Percentiles rank a stretch among this genome's conserved stretches.
These are phyloP conservation scores for Brachyhypopomus gauderio DNA, from an alignment of 2,113 vertebrate species.

Conservation along the genomic window DNA sequence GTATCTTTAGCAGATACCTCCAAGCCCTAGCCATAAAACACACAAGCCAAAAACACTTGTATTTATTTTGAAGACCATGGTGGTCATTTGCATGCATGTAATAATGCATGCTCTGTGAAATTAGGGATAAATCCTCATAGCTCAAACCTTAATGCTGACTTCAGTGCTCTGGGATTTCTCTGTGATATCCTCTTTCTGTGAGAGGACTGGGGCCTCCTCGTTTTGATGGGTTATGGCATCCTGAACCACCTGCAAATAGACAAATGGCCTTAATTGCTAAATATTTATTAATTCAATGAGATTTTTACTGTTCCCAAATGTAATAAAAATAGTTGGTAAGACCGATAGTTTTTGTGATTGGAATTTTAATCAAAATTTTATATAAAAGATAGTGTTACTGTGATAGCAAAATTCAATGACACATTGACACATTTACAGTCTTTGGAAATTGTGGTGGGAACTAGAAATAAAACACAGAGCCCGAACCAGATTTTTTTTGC, in stretches of 20 bases:
- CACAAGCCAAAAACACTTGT: not conserved
- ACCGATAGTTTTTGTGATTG: too few species aligned
- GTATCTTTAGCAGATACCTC: slow-evolving; percentile 79
- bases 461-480: too few species aligned
- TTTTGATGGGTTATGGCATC: slow-evolving; percentile 73
- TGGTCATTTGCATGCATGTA: not conserved
- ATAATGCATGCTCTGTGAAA: not conserved
- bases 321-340: too few species aligned
- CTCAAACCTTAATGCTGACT: slow-evolving; percentile 79
- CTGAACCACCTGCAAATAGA: slow-evolving; percentile 73
- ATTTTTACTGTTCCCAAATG: too few species aligned
- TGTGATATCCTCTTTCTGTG: slow-evolving; percentile 74
- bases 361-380: too few species aligned
- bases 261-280: slow-evolving; percentile 3
- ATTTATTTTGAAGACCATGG: not conserved
- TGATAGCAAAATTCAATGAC: too few species aligned
- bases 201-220: slow-evolving; percentile 74
- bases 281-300: not conserved
- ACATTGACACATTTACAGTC: too few species aligned
- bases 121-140: not conserved
- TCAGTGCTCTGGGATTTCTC: slow-evolving; percentile 81
- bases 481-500: too few species aligned
- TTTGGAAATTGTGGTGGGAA: not conserved
- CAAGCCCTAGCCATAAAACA: slow-evolving; percentile 68
- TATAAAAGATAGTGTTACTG: too few species aligned